phyloP scores from a whole-genome alignment of 2,113 vertebrate species.

The Gobiocypris rarus region DNA sequence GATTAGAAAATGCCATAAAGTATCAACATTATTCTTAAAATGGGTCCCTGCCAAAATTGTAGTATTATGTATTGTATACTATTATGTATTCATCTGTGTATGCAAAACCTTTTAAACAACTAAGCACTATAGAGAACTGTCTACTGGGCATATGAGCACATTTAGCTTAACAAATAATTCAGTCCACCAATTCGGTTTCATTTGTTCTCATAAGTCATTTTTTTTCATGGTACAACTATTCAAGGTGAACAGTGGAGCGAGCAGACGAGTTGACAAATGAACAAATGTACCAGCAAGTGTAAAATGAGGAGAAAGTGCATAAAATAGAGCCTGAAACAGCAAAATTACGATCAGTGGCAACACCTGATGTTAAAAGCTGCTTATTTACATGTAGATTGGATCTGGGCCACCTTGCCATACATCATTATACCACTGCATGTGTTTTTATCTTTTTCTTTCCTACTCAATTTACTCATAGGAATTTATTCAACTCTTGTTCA shows the following conservation, averaged over 20 bases:
- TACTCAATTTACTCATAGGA: not conserved
- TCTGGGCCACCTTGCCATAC: slow-evolving; percentile 41
- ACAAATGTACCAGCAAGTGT: not conserved
- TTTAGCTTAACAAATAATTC: not conserved
- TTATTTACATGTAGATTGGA: slow-evolving; percentile 60
- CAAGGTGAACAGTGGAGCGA: not conserved
- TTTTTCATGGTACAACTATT: not conserved
- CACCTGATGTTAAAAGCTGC: not conserved
- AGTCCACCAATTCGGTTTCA: not conserved
- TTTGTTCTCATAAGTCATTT: slow-evolving; percentile 1
- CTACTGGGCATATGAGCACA: not conserved
- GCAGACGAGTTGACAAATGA: not conserved
- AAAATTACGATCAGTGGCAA: not conserved
- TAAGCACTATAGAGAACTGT: not conserved
- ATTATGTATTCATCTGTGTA: too few species aligned
- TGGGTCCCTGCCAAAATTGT: too few species aligned
- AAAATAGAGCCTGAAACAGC: not conserved
- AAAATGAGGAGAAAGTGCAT: slow-evolving; percentile 8
- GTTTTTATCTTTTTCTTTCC: not conserved
- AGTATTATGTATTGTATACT: too few species aligned
- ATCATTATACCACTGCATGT: slow-evolving; percentile 14
- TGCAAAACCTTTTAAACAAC: too few species aligned
- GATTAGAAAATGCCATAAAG: not conserved
- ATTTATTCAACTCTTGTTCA: not conserved
- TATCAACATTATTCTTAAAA: not conserved